phyloP scores from a whole-genome alignment of 2,113 vertebrate species.

The Cairina moschata region DNA sequence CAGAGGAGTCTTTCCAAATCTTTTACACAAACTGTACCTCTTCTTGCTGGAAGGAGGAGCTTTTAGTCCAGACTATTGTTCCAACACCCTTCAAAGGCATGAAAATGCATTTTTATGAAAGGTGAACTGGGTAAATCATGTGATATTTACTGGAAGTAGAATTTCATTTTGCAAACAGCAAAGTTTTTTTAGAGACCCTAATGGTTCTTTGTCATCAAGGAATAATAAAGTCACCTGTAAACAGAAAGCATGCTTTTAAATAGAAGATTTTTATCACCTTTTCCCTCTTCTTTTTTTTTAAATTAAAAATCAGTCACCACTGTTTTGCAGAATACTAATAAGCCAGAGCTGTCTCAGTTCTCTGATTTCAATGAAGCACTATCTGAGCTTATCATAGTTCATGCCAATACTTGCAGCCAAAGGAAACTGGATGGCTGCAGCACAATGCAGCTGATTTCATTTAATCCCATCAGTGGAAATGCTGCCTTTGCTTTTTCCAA shows the following conservation, averaged over 20 bases:
- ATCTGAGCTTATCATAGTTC: constrained; percentile 47
- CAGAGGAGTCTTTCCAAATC: neutral
- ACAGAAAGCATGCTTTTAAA: constrained; percentile 13
- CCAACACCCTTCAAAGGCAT: neutral
- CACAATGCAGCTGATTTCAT: constrained; percentile 53
- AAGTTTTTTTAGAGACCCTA: neutral
- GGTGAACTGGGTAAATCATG: neutral
- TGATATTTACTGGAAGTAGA: neutral
- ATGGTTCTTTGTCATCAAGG: constrained; percentile 19
- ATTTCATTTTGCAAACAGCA: constrained; percentile 16
- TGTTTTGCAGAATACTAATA: constrained; percentile 46
- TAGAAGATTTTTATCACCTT: constrained; percentile 51
- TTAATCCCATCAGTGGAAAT: constrained; percentile 48
- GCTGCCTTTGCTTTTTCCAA: constrained; percentile 37
- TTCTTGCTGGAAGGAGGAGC: neutral
- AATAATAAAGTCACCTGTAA: constrained; percentile 34
- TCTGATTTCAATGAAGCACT: constrained; percentile 34
- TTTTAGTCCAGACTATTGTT: neutral
- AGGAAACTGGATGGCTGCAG: constrained; percentile 54
- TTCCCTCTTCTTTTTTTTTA: constrained; percentile 1
- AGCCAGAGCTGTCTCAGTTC: constrained; percentile 34
- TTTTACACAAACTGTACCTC: neutral
- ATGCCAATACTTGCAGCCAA: constrained; percentile 52
- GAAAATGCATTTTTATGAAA: neutral
- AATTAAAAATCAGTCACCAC: constrained; percentile 44